These are phyloP conservation scores for Prunella fulvescens DNA, from an alignment of 2,113 vertebrate genomes.

Conservation along the genomic window DNA sequence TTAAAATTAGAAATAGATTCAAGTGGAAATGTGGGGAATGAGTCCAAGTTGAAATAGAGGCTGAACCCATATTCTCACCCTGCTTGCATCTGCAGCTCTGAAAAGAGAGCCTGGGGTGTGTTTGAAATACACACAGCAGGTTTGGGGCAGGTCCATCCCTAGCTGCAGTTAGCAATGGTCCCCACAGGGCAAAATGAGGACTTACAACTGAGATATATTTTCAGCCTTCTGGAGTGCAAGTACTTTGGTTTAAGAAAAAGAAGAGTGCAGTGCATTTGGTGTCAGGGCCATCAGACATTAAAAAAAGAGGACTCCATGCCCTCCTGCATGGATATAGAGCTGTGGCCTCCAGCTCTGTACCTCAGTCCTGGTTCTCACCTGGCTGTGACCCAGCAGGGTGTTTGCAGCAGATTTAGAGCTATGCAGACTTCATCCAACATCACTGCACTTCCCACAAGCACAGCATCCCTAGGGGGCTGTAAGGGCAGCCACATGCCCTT, in stretches of 20 bases:
- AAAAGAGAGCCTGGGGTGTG: not conserved
- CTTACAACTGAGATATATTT: not conserved
- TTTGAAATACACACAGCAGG: not conserved
- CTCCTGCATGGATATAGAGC: not conserved
- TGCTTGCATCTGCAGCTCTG: not conserved
- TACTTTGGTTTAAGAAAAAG: not conserved
- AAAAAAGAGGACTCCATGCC: not conserved
- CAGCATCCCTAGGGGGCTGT: not conserved
- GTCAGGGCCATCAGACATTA: not conserved
- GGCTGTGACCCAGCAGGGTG: not conserved
- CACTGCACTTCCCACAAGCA: not conserved
- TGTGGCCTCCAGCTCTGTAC: not conserved
- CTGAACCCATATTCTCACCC: not conserved
- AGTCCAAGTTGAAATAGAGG: slow-evolving; percentile 1
- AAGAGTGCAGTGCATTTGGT: not conserved
- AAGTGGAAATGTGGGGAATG: not conserved
- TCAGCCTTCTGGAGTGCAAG: not conserved
- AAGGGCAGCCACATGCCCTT: slow-evolving; percentile 1
- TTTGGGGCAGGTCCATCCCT: not conserved
- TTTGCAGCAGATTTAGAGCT: slow-evolving; percentile 18
- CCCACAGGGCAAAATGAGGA: not conserved
- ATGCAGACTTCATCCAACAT: slow-evolving; percentile 13
- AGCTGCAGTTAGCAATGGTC: not conserved
- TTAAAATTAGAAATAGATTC: slow-evolving; percentile 40
- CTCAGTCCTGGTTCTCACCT: slow-evolving; percentile 17